Conservation (phyloP, 2,113 vertebrate genomes). For the Thalassarche chlororhynchos region DNA sequence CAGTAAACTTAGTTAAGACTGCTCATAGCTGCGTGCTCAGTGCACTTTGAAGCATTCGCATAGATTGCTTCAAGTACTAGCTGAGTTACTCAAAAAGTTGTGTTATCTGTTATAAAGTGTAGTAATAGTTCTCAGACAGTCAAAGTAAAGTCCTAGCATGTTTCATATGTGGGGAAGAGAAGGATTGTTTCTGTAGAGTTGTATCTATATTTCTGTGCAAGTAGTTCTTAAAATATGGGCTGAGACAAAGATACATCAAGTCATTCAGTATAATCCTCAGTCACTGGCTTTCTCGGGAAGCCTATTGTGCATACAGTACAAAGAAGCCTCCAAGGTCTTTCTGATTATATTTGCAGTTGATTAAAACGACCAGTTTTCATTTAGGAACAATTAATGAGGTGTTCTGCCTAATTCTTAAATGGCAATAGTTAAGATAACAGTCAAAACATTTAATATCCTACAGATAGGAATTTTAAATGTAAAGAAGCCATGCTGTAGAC, state of each 20-base stretch:
- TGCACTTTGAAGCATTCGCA: rapidly evolving
- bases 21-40: neutral
- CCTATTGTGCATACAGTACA: neutral
- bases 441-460: neutral
- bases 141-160: neutral
- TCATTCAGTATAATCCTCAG: neutral
- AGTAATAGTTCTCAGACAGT: neutral
- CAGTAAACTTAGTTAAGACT: neutral
- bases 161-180: neutral
- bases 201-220: neutral
- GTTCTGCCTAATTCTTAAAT: neutral
- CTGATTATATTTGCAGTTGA: neutral
- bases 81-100: neutral
- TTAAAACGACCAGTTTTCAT: neutral
- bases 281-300: neutral
- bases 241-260: neutral
- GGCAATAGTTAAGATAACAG: neutral
- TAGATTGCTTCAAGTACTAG: neutral
- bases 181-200: neutral
- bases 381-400: neutral
- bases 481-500: neutral
- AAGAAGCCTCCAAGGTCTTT: neutral
- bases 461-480: neutral
- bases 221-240: neutral
- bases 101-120: neutral